Evolutionary conservation across 2,113 vertebrate species (phyloP), one percentile per base, ranked within the genome.

Genomic region (Elaphurus davidianus): DNA sequence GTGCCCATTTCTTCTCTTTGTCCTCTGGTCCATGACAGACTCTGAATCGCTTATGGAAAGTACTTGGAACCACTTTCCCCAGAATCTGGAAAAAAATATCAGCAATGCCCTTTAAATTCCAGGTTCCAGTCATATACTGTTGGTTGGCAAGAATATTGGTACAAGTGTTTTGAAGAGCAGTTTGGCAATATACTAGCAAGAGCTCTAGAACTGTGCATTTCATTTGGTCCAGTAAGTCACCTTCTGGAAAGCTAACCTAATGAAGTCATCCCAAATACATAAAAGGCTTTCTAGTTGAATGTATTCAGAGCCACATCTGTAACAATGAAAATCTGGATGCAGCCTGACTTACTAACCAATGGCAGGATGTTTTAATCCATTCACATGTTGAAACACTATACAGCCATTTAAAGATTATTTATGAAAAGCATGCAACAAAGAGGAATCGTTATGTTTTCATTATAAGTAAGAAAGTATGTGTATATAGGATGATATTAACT

Each of bases 211-310:
- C 47, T 47, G 40, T 93, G 40, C 62, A 91, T 84, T 64, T 16
- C 30, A 79, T 91, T 85, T 95, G 43, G 83, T 16, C 79, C 84
- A 96, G 47, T 62, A 90, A 93, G 79, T 96, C 27, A n/a, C 62
- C 62, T 78, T 64, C 78, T 94, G 55, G 64, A 88, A 94, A 93
- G 50, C 50, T 50, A 91, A 71, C 85, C 87, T 76, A 83, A 97
- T 55, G 71, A 96, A 97, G 79, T 47, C 74, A 84, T 87, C 90
- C 62, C 83, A 93, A 97, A 96, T 21, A 81, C 52, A 62, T 95
- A 79, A 93, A 97, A 93, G 36, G 23, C 62, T 97, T 96, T 93
- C 55, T 93, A 87, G 11, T 84, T 40, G 62, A 85, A 81, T 43
- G 71, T 45, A 28, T 90, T 74, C 50, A 55, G 13, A 74, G 36